Conservation (phyloP, 2,888 invertebrate species). For the Cactoblastis cactorum region DNA sequence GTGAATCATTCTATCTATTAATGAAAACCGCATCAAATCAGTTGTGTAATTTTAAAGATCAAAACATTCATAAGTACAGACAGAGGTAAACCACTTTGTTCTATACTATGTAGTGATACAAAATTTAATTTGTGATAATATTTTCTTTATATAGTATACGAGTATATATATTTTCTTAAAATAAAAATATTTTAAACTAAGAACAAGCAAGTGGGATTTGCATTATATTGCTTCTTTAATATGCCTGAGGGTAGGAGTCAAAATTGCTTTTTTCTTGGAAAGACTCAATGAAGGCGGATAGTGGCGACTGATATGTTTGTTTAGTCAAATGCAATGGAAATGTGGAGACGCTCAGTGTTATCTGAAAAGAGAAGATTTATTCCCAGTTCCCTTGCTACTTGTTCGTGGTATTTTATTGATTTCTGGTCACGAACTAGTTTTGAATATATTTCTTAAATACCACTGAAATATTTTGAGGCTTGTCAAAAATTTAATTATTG, state of each 20-base stretch:
- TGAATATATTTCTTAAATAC: no score
- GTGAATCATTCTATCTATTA: no score
- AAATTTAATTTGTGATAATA: no score
- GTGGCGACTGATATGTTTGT: slow-evolving; percentile 70
- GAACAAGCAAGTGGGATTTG: slow-evolving; percentile 46
- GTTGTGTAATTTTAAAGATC: no score
- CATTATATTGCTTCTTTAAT: slow-evolving; percentile 77
- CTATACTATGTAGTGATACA: no score
- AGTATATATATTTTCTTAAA: no score
- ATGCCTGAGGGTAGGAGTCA: slow-evolving; percentile 56
- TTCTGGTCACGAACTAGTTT: not conserved
- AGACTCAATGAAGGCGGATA: slow-evolving; percentile 71
- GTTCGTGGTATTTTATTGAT: not conserved
- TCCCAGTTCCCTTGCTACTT: not conserved
- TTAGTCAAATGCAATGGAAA: slow-evolving; percentile 77
- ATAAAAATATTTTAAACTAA: slow-evolving; percentile 14
- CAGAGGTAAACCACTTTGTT: no score
- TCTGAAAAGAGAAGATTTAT: slow-evolving; percentile 35
- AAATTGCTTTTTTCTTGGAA: slow-evolving; percentile 71
- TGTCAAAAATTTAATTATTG: no score
- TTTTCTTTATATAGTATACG: no score
- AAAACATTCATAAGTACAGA: no score
- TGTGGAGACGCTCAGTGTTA: slow-evolving; percentile 46
- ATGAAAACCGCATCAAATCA: no score
- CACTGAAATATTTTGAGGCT: no score